Conservation (phyloP, 2,113 vertebrate species). For the Martes martes region DNA sequence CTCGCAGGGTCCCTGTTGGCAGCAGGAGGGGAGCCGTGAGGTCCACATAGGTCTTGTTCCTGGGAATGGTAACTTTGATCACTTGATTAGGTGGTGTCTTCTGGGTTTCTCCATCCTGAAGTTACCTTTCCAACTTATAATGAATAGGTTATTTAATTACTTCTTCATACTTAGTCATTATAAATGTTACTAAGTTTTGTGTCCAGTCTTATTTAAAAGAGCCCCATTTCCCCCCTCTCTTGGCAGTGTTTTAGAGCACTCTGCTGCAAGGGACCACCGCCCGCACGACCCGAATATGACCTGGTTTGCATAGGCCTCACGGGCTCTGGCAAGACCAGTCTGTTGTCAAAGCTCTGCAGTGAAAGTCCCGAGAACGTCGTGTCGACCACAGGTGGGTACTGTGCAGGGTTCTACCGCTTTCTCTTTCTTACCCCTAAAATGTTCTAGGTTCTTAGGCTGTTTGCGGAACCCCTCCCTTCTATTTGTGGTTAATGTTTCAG, state of each 20-base stretch:
- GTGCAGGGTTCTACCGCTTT: accelerated
- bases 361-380: slow-evolving; percentile 90
- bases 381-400: slow-evolving; percentile 92
- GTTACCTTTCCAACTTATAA: background rate
- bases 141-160: background rate
- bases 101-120: background rate
- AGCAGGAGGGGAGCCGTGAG: accelerated
- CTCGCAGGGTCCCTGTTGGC: accelerated
- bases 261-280: slow-evolving; percentile 97
- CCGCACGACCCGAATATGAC: slow-evolving; percentile 95
- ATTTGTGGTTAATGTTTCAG: background rate
- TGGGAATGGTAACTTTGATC: background rate
- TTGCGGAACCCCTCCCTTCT: background rate
- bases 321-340: slow-evolving; percentile 95
- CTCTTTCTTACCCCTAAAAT: background rate
- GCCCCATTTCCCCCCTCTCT: background rate
- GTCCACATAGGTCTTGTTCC: background rate
- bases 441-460: background rate
- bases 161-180: background rate
- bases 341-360: slow-evolving; percentile 94
- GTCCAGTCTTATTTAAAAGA: background rate
- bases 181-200: background rate
- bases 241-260: slow-evolving; percentile 96
- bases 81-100: background rate
- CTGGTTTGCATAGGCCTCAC: slow-evolving; percentile 98